These are phyloP conservation scores for Ifrita kowaldi DNA, from an alignment of 2,113 vertebrate genomes.

Conservation along the genomic window DNA sequence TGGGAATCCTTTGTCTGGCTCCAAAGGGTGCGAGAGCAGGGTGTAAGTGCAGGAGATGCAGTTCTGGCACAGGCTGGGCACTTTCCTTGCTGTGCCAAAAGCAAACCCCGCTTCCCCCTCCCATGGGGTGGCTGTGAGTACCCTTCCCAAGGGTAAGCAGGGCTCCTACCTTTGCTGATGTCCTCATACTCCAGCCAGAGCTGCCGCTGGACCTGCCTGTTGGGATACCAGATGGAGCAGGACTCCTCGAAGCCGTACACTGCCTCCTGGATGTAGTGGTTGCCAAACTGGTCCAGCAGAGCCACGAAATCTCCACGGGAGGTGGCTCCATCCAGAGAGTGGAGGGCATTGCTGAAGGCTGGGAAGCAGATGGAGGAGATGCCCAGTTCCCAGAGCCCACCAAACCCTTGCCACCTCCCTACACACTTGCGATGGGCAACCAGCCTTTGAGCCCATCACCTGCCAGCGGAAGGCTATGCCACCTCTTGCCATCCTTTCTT, in stretches of 20 bases:
- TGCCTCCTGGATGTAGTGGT: constrained; percentile 97
- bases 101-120: not conserved
- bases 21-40: not conserved
- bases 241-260: constrained; percentile 96
- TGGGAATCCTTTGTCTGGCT: fast-evolving
- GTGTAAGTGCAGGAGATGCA: fast-evolving
- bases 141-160: fast-evolving
- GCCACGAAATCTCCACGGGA: constrained; percentile 89
- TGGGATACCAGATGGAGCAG: constrained; percentile 98
- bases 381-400: not conserved
- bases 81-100: not conserved
- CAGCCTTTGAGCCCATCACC: not conserved
- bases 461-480: not conserved
- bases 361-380: not conserved
- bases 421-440: fast-evolving
- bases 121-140: not conserved
- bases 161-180: constrained; percentile 92
- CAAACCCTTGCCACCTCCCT: not conserved
- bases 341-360: constrained; percentile 92
- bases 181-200: constrained; percentile 99
- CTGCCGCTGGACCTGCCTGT: constrained; percentile 92
- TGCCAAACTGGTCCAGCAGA: constrained; percentile 93
- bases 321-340: constrained; percentile 92
- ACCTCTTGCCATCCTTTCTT: not conserved
- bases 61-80: not conserved